phyloP scores from a whole-genome alignment of 2,113 vertebrate genomes.

The Parus major region DNA sequence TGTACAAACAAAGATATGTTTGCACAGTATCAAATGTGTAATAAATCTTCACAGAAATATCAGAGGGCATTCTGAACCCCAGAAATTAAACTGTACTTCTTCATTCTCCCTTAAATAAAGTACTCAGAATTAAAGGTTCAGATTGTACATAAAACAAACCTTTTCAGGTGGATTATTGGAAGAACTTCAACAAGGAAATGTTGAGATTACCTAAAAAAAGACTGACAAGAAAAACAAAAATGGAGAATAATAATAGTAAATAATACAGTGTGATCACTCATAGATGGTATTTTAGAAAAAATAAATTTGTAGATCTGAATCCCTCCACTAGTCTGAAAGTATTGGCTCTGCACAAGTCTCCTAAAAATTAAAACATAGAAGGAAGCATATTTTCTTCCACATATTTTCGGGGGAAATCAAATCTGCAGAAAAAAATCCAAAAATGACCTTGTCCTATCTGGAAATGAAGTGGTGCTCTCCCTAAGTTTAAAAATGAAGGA shows the following conservation, averaged over 20 bases:
- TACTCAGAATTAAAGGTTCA: neutral
- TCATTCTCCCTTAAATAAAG: neutral
- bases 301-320: neutral
- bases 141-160: neutral
- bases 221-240: neutral
- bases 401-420: neutral
- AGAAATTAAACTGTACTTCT: neutral
- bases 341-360: neutral
- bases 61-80: neutral
- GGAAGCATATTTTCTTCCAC: neutral
- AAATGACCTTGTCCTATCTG: rapidly evolving
- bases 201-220: neutral
- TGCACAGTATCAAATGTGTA: neutral
- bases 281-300: neutral
- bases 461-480: neutral
- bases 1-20: neutral
- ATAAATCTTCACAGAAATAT: neutral
- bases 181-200: neutral
- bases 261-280: neutral
- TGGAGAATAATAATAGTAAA: neutral
- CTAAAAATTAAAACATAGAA: neutral
- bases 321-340: neutral
- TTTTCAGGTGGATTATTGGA: neutral
- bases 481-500: neutral
- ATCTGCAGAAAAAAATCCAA: rapidly evolving